Evolutionary conservation across 2,888 invertebrate genomes (phyloP).

Genomic region (Myathropa florea): DNA sequence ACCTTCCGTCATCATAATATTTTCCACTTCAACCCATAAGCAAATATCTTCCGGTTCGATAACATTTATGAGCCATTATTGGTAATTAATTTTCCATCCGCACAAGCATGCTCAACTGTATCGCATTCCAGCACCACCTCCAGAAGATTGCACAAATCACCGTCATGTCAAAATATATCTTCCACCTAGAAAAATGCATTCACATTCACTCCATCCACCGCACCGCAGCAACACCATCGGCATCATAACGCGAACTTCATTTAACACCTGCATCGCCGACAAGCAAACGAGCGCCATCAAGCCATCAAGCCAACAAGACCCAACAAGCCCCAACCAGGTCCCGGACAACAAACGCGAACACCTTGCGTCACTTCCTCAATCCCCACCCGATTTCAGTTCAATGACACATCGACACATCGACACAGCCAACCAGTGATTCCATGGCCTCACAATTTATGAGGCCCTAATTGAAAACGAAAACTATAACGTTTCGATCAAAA

Average conservation of each 20-base stretch:
- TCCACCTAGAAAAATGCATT: conserved; percentile 37
- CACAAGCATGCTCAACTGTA: not conserved
- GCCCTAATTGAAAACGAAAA: conserved; percentile 69
- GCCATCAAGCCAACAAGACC: not conserved
- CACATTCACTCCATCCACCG: not conserved
- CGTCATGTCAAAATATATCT: conserved; percentile 33
- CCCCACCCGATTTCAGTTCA: conserved; percentile 60
- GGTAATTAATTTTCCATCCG: not conserved
- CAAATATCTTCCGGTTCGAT: not conserved
- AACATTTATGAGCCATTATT: not conserved
- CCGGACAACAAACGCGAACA: not conserved
- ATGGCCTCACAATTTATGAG: conserved; percentile 46
- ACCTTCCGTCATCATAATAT: not conserved
- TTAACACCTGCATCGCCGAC: conserved; percentile 56
- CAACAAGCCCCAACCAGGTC: not conserved
- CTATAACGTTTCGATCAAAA: conserved; percentile 69
- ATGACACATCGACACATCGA: conserved; percentile 56
- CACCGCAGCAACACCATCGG: not conserved
- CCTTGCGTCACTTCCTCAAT: conserved; percentile 56
- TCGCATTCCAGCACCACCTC: not conserved
- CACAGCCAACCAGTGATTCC: not conserved
- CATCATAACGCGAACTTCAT: not conserved
- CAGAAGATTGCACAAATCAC: conserved; percentile 32
- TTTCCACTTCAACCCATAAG: not conserved
- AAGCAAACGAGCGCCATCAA: not conserved